A percentile compares a stretch with the other conserved stretches of the same genome.
These are phyloP conservation scores for Pycnomerus fuliginosus DNA, from an alignment of 2,888 invertebrate species.

Conservation along the genomic window DNA sequence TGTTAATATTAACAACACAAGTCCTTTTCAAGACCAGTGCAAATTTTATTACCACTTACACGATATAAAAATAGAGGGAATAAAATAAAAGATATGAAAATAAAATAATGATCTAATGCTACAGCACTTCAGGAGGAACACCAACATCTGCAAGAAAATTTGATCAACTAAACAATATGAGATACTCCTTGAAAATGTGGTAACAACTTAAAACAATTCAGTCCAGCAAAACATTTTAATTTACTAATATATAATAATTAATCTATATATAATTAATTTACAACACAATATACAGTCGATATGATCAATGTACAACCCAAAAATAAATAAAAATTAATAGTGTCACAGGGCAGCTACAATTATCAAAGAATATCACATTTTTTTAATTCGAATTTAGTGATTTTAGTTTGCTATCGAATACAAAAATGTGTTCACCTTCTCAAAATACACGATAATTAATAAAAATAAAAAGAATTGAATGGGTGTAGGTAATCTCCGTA, in stretches of 20 bases:
- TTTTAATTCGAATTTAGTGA: too few relatives aligned
- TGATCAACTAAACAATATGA: constrained; percentile 5
- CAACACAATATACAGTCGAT: too few relatives aligned
- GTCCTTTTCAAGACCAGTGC: constrained; percentile 22
- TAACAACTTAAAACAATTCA: constrained; percentile 26
- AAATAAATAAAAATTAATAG: too few relatives aligned
- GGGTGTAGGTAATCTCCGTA: background rate
- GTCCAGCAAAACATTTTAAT: constrained; percentile 24
- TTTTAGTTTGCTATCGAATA: too few relatives aligned
- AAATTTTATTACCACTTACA: constrained; percentile 17
- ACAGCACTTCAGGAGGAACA: constrained; percentile 17
- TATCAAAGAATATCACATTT: too few relatives aligned
- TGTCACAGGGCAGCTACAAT: too few relatives aligned
- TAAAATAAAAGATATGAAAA: constrained; percentile 24
- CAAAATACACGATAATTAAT: background rate
- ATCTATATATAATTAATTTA: too few relatives aligned
- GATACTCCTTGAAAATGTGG: constrained; percentile 23
- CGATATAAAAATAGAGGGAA: constrained; percentile 23
- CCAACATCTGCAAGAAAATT: constrained; percentile 22
- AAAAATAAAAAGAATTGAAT: constrained; percentile 1
- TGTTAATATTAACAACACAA: constrained; percentile 32
- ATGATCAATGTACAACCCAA: too few relatives aligned
- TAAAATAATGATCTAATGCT: constrained; percentile 20
- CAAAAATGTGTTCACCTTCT: background rate
- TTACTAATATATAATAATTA: constrained; percentile 2